A percentile compares a stretch with the other conserved stretches of the same genome.
These are phyloP conservation scores for Microcebus ravelobensis DNA, from an alignment of 2,113 vertebrate genomes.

Conservation along the genomic window DNA sequence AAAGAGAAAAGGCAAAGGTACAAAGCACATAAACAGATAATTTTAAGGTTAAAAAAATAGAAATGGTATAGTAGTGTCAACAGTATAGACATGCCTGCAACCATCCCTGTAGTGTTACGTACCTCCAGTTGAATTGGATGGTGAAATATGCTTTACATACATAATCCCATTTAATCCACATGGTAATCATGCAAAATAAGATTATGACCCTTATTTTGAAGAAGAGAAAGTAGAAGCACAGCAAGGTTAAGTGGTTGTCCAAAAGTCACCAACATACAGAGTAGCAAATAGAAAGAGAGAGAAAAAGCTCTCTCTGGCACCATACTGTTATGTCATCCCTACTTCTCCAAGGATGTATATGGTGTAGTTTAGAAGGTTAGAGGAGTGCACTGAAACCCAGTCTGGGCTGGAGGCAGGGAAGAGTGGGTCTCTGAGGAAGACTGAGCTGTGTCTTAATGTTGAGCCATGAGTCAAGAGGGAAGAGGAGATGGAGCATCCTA, in stretches of 20 bases:
- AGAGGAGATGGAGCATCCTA: too few species aligned
- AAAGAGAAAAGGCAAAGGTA: not conserved
- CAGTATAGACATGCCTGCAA: rapidly evolving
- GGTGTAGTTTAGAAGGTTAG: not conserved
- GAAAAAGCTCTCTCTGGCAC: not conserved
- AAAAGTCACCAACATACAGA: not conserved
- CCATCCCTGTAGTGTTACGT: rapidly evolving
- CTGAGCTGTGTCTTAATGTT: not conserved
- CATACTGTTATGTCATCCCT: not conserved
- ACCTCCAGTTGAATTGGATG: too few species aligned
- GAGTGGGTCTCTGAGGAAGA: not conserved
- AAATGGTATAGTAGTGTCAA: rapidly evolving
- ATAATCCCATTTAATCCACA: not conserved
- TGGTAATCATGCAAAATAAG: not conserved
- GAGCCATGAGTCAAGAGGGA: not conserved
- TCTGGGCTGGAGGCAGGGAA: not conserved
- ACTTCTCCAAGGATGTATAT: not conserved
- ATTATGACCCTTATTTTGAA: not conserved
- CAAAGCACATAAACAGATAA: not conserved
- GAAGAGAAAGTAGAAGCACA: not conserved
- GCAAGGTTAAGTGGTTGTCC: not conserved
- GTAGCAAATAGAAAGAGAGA: not conserved
- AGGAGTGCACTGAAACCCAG: not conserved
- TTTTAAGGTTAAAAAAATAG: not conserved
- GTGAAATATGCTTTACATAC: not conserved